Conservation (phyloP, 1,140 invertebrate species). For the Pogonomyrmex californicus region DNA sequence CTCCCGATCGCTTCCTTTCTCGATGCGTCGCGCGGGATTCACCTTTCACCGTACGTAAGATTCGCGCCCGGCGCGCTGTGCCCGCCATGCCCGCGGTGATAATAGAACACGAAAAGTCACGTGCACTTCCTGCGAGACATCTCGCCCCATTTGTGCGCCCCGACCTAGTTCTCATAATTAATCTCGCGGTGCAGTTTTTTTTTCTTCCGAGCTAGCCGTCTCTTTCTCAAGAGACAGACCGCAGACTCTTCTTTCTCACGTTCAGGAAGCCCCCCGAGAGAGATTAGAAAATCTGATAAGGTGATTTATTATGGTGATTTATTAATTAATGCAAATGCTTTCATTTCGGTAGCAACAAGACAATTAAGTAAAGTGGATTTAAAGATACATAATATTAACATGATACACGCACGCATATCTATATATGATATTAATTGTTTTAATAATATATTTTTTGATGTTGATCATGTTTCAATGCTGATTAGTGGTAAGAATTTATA, state of each 20-base stretch:
- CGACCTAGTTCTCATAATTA: constrained; percentile 57
- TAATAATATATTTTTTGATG: too few relatives aligned
- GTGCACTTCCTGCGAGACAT: constrained; percentile 34
- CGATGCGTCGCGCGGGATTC: constrained; percentile 76
- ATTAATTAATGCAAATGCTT: neutral
- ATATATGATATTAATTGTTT: too few relatives aligned
- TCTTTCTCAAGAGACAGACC: constrained; percentile 19
- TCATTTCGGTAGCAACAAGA: neutral
- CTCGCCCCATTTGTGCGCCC: neutral
- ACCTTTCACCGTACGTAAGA: constrained; percentile 82
- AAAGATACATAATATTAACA: neutral
- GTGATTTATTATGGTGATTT: neutral
- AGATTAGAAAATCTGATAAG: constrained; percentile 32
- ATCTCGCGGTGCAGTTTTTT: constrained; percentile 15
- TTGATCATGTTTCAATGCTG: neutral
- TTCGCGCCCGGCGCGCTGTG: neutral
- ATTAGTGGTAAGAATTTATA: neutral
- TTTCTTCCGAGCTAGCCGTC: neutral
- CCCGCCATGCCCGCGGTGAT: constrained; percentile 11
- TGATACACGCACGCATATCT: too few relatives aligned
- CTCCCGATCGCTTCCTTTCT: constrained; percentile 81
- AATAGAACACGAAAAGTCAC: constrained; percentile 42
- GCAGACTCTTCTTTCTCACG: constrained; percentile 35
- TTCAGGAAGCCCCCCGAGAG: neutral
- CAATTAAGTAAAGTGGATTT: neutral